These are phyloP conservation scores for Cephus nigrinus DNA, from an alignment of 2,888 invertebrate genomes.

Conservation along the genomic window DNA sequence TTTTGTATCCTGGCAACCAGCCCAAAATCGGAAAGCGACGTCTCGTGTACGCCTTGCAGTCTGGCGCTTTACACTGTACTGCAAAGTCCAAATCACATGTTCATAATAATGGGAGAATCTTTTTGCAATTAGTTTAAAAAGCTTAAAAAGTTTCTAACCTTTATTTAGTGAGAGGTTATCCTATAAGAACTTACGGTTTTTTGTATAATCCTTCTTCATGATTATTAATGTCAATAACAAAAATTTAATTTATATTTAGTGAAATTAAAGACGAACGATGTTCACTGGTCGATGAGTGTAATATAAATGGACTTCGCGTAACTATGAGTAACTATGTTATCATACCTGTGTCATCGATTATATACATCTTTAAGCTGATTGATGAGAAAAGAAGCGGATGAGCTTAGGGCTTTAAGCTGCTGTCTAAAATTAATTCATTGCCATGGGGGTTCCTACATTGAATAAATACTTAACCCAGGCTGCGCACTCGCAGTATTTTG, in stretches of 20 bases:
- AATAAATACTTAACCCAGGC: background rate
- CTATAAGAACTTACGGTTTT: background rate
- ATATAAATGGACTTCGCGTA: background rate
- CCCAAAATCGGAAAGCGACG: slow-evolving; percentile 44
- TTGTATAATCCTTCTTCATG: background rate
- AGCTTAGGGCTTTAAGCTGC: background rate
- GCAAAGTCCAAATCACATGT: background rate
- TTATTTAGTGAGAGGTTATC: background rate
- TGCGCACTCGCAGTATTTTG: background rate
- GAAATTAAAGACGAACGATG: background rate
- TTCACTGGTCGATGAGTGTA: background rate
- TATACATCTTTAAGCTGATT: background rate
- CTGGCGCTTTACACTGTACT: slow-evolving; percentile 7
- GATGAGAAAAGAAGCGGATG: background rate
- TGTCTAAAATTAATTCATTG: background rate
- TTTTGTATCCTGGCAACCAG: slow-evolving; percentile 43
- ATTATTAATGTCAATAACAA: background rate
- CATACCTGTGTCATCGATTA: background rate
- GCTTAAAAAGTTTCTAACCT: background rate
- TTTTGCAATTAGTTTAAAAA: background rate
- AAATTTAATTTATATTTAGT: background rate
- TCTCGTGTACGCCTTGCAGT: slow-evolving; percentile 29
- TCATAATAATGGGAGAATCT: background rate
- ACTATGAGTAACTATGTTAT: background rate
- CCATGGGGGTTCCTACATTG: background rate